A percentile compares a stretch with the other conserved stretches of the same genome.
phyloP scores from a whole-genome alignment of 2,888 invertebrate species.

The Leucozona laternaria region DNA sequence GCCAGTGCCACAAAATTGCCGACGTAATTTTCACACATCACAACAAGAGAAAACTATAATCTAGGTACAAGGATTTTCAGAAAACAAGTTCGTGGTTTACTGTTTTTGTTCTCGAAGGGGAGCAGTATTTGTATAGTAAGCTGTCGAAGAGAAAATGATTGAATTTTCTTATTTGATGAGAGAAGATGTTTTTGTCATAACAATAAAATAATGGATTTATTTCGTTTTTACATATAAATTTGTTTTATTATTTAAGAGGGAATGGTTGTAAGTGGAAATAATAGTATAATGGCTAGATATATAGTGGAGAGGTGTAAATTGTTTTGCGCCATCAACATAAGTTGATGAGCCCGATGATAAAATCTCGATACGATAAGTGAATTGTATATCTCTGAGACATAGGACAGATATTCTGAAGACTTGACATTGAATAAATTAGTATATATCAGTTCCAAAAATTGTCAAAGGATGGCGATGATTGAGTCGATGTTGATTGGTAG shows the following conservation, averaged over 20 bases:
- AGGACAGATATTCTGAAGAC: not conserved
- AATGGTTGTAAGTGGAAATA: not conserved
- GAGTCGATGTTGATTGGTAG: not conserved
- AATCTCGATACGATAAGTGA: not conserved
- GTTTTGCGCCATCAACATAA: not conserved
- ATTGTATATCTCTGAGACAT: not conserved
- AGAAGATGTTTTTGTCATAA: conserved; percentile 55
- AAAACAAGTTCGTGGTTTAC: not conserved
- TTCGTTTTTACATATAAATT: conserved; percentile 40
- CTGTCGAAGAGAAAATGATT: conserved; percentile 43
- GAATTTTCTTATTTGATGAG: conserved; percentile 62
- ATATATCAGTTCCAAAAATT: not conserved
- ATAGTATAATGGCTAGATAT: not conserved
- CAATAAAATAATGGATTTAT: conserved; percentile 59
- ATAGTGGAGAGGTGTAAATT: not conserved
- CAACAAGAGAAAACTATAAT: not conserved
- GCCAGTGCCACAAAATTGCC: conserved; percentile 45
- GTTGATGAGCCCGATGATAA: not conserved
- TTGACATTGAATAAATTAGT: not conserved
- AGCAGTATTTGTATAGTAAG: not conserved
- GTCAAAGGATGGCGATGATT: not conserved
- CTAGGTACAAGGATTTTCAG: not conserved
- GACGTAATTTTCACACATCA: conserved; percentile 48
- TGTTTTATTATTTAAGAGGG: not conserved
- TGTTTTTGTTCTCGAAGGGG: not conserved